Evolutionary conservation across 2,888 invertebrate species (phyloP).

Genomic region (Trichogramma evanescens): DNA sequence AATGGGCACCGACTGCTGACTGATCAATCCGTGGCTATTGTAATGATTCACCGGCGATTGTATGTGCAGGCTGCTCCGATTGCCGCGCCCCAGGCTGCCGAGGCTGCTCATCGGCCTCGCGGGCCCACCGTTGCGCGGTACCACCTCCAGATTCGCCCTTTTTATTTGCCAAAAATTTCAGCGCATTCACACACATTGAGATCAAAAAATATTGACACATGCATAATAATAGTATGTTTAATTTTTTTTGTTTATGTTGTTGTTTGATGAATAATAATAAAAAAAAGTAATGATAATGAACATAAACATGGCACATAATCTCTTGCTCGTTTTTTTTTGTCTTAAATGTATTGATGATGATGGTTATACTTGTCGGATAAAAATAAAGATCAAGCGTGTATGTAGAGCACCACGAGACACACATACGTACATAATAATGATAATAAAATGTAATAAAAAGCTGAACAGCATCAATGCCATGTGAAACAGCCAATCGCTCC

Average conservation of each 20-base stretch:
- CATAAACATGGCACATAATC: no score
- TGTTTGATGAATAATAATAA: no score
- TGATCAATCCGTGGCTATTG: not conserved
- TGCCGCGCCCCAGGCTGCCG: conserved; percentile 43
- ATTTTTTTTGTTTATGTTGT: no score
- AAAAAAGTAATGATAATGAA: no score
- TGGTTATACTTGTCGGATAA: conserved; percentile 1
- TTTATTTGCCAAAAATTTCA: no score
- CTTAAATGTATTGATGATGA: no score
- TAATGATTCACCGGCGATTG: conserved; percentile 27
- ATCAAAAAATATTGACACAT: no score
- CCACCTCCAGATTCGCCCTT: conserved; percentile 39
- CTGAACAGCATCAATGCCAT: no score
- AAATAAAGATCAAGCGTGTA: conserved; percentile 1
- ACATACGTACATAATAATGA: conserved; percentile 13
- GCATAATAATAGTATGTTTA: no score
- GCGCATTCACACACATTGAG: no score
- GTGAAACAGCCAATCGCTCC: conserved; percentile 12
- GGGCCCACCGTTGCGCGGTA: conserved; percentile 41
- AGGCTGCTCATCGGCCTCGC: conserved; percentile 43
- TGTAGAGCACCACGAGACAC: conserved; percentile 16
- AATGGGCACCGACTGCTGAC: conserved; percentile 11
- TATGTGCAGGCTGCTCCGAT: conserved; percentile 36
- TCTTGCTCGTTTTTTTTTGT: no score
- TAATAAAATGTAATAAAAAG: not conserved